Evolutionary conservation across 2,888 invertebrate species (phyloP).

Genomic region (Antitype chi): DNA sequence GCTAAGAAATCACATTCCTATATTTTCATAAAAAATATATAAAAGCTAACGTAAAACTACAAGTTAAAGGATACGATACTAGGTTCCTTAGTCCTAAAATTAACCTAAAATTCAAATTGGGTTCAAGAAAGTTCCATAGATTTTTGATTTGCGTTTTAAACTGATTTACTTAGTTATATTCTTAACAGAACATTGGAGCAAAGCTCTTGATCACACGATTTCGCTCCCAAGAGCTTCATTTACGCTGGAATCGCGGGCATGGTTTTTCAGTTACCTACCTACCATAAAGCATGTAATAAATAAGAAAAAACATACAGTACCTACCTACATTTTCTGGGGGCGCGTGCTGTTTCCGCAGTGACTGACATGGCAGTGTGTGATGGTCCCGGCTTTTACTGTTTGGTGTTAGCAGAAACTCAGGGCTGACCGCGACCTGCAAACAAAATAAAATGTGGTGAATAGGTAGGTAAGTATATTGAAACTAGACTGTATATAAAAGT

Average conservation of each 20-base stretch:
- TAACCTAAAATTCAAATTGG: too few species aligned
- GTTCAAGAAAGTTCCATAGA: not conserved
- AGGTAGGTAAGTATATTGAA: not conserved
- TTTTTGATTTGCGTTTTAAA: not conserved
- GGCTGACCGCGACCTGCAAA: conserved; percentile 2
- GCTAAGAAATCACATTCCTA: not conserved
- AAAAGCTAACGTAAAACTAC: not conserved
- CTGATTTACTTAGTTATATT: not conserved
- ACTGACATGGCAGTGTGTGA: not conserved
- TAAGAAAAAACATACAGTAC: conserved; percentile 7
- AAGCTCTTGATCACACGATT: not conserved
- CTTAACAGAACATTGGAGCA: not conserved
- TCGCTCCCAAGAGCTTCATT: not conserved
- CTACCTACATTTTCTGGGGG: conserved; percentile 6
- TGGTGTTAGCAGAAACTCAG: not conserved
- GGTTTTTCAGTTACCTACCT: not conserved
- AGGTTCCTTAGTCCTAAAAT: not conserved
- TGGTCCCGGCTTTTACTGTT: conserved; percentile 15
- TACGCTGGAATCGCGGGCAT: not conserved
- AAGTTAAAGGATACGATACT: not conserved
- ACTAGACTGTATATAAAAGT: not conserved
- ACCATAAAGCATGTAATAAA: not conserved
- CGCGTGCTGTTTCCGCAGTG: conserved; percentile 6
- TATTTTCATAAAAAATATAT: not conserved
- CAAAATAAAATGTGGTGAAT: conserved; percentile 3